Base-by-base conservation (phyloP, 2,797 vertebrate species). In the Cossypha caffra region DNA sequence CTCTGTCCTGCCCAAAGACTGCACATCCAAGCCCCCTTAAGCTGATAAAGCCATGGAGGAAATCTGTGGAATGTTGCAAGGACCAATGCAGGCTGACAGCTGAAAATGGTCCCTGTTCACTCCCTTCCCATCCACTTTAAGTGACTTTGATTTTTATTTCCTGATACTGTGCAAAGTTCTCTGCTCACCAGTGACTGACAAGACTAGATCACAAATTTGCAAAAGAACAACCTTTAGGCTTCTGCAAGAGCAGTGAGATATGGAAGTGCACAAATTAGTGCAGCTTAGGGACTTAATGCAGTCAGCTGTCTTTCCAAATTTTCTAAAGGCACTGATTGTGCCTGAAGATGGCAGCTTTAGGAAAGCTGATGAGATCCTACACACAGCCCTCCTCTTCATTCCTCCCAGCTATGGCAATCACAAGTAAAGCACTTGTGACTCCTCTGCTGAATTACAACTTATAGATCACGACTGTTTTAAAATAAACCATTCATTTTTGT, bases 11-110 rank as follows among this genome's bases (percentile, higher is more conserved):
- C 38, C n/a, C 89, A 71, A 58, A 66, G 31, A 13, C 43, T 12
- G 13, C 16, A 20, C 1, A 0, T 0, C 0, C 47, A 84, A 52
- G 13, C 1, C 3, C 31, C 8, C 33, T 29, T 14, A 74, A 14
- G 2, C 15, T 48, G 31, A 57, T 24, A 51, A 86, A 68, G 11
- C 24, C 59, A 14, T 7, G 12, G 35, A 73, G 12, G 18, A 95
- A 82, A 84, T 62, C 16, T 24, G 3, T 2, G 5, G 47, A 59
- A 26, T 12, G 20, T 13, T 67, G 71, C 48, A 83, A 92, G 55
- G 16, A 83, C 16, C 20, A 62, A 50, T 42, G 31, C 25, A 86
- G 37, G 9, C 11, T 40, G 23, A 48, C 38, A 62, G 28, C 48
- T 35, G 48, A 38, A 66, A 74, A 55, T 10, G 3, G 20, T 23